Evolutionary conservation across 2,113 vertebrate species (phyloP).

Genomic region (Oryzias celebensis): DNA sequence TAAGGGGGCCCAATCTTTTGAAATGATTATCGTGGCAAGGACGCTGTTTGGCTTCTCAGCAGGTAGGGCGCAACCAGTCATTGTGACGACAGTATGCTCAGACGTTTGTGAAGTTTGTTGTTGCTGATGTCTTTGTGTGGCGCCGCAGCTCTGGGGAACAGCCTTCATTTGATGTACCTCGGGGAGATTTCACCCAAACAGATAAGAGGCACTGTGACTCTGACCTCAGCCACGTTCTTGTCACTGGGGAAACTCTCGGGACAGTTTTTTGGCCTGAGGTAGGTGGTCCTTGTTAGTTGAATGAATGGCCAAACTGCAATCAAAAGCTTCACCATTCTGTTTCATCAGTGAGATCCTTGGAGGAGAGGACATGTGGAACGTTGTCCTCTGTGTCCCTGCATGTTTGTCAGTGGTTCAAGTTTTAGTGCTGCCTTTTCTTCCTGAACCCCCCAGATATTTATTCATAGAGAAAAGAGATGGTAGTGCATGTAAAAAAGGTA

Average conservation of each 20-base stretch:
- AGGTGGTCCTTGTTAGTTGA: neutral
- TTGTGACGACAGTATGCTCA: neutral
- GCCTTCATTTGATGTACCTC: constrained; percentile 68
- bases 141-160: constrained; percentile 56
- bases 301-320: neutral
- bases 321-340: neutral
- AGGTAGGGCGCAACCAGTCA: constrained; percentile 51
- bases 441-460: constrained; percentile 76
- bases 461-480: constrained; percentile 75
- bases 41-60: constrained; percentile 63
- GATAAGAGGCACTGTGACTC: constrained; percentile 68
- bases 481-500: constrained; percentile 70
- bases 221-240: constrained; percentile 51
- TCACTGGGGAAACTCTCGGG: constrained; percentile 73
- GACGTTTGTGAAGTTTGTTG: too few species aligned
- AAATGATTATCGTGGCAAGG: constrained; percentile 75
- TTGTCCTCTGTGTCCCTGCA: constrained; percentile 65
- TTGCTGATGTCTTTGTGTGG: neutral
- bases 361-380: constrained; percentile 67
- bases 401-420: constrained; percentile 64
- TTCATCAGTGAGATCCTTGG: constrained; percentile 75
- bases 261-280: constrained; percentile 75
- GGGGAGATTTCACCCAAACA: constrained; percentile 72
- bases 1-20: constrained; percentile 67
- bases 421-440: constrained; percentile 67